Base-by-base conservation (phyloP, 2,797 vertebrate species). In the Champsocephalus gunnari region DNA sequence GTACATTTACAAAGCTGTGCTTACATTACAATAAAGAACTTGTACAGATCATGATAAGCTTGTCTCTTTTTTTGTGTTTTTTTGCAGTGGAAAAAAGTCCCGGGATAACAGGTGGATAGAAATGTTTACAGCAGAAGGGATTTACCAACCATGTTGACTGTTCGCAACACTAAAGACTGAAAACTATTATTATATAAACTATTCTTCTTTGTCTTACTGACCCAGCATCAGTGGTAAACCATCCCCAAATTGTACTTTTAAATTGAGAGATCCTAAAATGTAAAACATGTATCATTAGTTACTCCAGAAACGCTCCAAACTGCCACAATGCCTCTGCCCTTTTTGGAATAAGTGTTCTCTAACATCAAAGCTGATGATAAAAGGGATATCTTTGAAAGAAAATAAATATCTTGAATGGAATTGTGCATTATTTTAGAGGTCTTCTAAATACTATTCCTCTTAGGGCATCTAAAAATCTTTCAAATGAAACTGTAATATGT, bases 1-100 rank as follows among this genome's bases (percentile, higher is more conserved):
- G 94, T 98, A 97, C 97, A 97, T 99, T 98, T 98, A 97, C 96
- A 97, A 96, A 97, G 95, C 95, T 96, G 94, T 96, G 96, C 97
- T 99, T 97, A 97, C 94, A 94, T 96, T 96, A 95, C 92, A 94
- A 92, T 93, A 85, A 97, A 97, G 96, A 97, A 98, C 94, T 95
- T 99, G 98, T 99, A 98, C 96, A 99, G 96, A 97, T 94, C 84
- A 92, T 60, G 71, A 82, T 50, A 64, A 76, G 57, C 12, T 34
- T 16, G 54, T 28, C 44, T 77, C 70, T 61, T 28, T 60, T 76
- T 38, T 38, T 38, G 34, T 38, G 12, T 32, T 82, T 80, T 28
- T 74, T 38, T 86, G 57, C 21, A 41, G 21, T 53, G 21, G 32
- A 54, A 49, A 49, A 28, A 17, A 47, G 21, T 47, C 47, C 13